phyloP scores from a whole-genome alignment of 2,888 invertebrate genomes.

The Eupelmus urozonus region DNA sequence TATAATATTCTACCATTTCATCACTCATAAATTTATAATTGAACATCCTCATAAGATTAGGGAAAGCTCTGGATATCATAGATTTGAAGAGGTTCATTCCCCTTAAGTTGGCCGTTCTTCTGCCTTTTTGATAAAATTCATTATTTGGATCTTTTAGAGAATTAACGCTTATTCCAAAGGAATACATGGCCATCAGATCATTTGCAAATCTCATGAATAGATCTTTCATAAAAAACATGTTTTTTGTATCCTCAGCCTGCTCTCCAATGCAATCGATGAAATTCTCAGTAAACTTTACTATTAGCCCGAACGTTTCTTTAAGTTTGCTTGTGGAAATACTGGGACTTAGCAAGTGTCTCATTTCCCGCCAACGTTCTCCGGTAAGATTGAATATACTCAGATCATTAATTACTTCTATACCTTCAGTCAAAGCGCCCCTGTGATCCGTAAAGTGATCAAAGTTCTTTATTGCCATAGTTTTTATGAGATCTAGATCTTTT shows the following conservation, averaged over 20 bases:
- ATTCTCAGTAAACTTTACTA: not conserved
- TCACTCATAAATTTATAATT: not conserved
- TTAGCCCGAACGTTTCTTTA: constrained; percentile 51
- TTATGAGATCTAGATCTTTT: constrained; percentile 70
- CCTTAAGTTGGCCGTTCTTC: not conserved
- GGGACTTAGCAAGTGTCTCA: not conserved
- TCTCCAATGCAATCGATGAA: not conserved
- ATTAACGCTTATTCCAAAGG: constrained; percentile 76
- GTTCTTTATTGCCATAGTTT: constrained; percentile 69
- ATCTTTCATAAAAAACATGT: not conserved
- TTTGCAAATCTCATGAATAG: constrained; percentile 64
- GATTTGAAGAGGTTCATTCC: no score
- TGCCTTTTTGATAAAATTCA: constrained; percentile 66
- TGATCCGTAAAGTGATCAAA: not conserved
- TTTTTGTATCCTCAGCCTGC: not conserved
- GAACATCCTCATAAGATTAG: not conserved
- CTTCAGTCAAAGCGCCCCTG: not conserved
- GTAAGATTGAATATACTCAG: not conserved
- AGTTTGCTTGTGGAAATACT: constrained; percentile 52
- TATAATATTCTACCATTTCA: not conserved
- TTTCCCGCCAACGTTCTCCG: constrained; percentile 1
- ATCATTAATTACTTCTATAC: not conserved
- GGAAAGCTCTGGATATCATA: not conserved
- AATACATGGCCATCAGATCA: constrained; percentile 77
- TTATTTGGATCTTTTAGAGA: constrained; percentile 70